Base-by-base conservation (phyloP, 1,140 invertebrate species). In the Pectinophora gossypiella region DNA sequence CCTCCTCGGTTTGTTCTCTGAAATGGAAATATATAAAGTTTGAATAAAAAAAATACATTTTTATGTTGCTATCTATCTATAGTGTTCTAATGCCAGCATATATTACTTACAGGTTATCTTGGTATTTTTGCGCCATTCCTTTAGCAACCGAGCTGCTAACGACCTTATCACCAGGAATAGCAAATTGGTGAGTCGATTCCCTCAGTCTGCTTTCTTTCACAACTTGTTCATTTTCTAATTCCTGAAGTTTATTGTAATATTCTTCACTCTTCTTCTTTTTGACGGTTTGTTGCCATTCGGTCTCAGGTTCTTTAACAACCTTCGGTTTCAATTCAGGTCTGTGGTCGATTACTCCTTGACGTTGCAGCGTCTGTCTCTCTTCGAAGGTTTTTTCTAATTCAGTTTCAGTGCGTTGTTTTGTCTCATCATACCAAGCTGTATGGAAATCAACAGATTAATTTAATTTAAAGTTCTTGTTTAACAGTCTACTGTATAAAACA, bases 391-490 rank as follows among this genome's bases (percentile, higher is more conserved):
- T 92, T 70, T 96, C 94, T 54, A 97, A 86, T 85, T 97, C 96
- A 44, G 93, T 95, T 69, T 95, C 94, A 87, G 94, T 90, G 54
- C 95, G 91, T 76, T 92, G 91, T 60, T 92, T 91, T 69, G 96
- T 91, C 75, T 95, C 95, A 90, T 98, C 96, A 89, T 98, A 97
- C 96, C 96, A 97, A 50, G 96, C 96, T 97, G 90, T 71, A 49
- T 43, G 85, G 59, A 78, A 56, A 68, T 61, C 47, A 69, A 62
- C 47, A 64, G 56, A 46, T 45, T n/a, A 27, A 27, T 10, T 47
- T 53, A 53, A 21, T 20, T 20, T 20, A 21, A 4, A 38, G 15
- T 48, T 27, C 15, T 19, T 19, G 10, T 19, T 45, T 21, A 19
- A 22, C 2, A 19, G 27, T 10, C 12, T 13, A 23, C 10, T 12